phyloP scores from a whole-genome alignment of 2,888 invertebrate genomes.

The Pogonocherus hispidulus region DNA sequence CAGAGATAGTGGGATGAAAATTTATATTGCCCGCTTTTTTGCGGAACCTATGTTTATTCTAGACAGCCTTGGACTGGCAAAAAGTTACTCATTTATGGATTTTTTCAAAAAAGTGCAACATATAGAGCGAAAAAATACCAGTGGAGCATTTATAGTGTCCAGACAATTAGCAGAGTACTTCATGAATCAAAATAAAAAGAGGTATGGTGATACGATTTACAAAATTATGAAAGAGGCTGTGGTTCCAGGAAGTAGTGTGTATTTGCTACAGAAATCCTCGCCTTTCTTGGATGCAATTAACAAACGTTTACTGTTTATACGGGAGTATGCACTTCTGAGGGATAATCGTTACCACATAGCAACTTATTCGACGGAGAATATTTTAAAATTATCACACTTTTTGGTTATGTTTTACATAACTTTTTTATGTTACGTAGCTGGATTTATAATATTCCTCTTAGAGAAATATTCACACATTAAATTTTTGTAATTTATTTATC shows the following conservation, averaged over 20 bases:
- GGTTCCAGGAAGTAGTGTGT: slow-evolving; percentile 15
- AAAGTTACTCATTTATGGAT: slow-evolving; percentile 4
- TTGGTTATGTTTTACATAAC: not conserved
- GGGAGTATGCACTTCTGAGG: not conserved
- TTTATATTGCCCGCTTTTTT: slow-evolving; percentile 14
- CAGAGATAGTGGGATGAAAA: slow-evolving; percentile 23
- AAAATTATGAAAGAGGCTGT: slow-evolving; percentile 25
- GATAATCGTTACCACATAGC: not conserved
- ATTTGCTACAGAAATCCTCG: not conserved
- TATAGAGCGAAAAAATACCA: slow-evolving; percentile 9
- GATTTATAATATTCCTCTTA: not conserved
- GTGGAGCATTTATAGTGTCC: slow-evolving; percentile 16
- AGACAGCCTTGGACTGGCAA: not conserved
- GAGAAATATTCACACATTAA: not conserved
- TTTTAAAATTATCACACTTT: not conserved
- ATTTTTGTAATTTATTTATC: too few relatives aligned
- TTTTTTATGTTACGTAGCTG: not conserved
- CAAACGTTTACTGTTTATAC: not conserved
- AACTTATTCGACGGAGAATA: not conserved
- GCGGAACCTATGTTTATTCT: not conserved
- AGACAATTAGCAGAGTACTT: slow-evolving; percentile 16
- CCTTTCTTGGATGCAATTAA: not conserved
- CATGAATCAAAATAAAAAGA: slow-evolving; percentile 16
- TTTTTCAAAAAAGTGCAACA: not conserved
- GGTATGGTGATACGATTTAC: slow-evolving; percentile 21